Evolutionary conservation across 2,888 invertebrate genomes (phyloP).

Genomic region (Imbricaverruca yamaguchii): DNA sequence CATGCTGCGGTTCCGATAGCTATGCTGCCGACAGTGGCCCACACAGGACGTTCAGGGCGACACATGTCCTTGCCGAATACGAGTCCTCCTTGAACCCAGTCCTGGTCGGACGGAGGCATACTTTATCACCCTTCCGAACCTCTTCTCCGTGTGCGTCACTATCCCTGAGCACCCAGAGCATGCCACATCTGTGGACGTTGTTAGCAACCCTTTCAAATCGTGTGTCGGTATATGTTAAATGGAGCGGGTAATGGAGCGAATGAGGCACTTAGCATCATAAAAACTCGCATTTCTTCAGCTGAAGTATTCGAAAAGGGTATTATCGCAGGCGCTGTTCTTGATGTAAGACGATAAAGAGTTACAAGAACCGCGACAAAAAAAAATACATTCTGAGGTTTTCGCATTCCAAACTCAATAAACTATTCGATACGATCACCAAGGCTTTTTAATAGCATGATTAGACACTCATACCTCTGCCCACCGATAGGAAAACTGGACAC

Average conservation of each 20-base stretch:
- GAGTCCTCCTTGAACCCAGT: no score
- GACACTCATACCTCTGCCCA: no score
- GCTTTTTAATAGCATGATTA: neutral
- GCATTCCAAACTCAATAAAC: neutral
- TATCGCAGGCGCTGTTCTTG: neutral
- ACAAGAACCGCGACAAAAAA: neutral
- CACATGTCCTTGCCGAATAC: no score
- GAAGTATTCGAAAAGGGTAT: neutral
- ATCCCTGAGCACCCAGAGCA: neutral
- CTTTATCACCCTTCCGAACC: no score
- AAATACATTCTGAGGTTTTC: neutral
- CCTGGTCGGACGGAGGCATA: no score
- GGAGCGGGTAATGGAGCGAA: neutral
- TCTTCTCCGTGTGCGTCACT: no score
- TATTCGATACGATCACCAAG: neutral
- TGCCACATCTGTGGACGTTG: neutral
- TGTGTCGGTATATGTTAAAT: neutral
- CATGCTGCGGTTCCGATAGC: no score
- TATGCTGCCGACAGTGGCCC: no score
- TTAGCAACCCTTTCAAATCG: neutral
- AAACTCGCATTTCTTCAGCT: neutral
- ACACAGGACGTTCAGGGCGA: no score
- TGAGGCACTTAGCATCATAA: neutral
- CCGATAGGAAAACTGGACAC: no score
- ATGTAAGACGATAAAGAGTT: neutral